These are phyloP conservation scores for Malachius bipustulatus DNA, from an alignment of 2,888 invertebrate genomes.

Conservation along the genomic window DNA sequence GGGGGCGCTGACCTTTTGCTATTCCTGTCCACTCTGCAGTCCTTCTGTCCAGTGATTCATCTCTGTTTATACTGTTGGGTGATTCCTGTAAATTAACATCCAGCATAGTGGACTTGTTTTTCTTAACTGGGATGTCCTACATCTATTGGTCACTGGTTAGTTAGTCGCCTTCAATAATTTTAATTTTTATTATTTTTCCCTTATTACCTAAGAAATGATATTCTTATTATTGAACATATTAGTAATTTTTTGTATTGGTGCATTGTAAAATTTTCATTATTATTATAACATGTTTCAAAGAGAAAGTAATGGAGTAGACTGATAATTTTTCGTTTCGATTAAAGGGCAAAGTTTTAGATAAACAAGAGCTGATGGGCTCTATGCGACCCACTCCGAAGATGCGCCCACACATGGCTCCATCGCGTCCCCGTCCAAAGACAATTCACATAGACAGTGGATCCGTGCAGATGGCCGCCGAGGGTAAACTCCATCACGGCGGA, in stretches of 20 bases:
- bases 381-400: conserved; percentile 51
- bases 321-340: conserved; percentile 17
- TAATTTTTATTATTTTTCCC: not conserved
- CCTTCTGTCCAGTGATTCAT: conserved; percentile 5
- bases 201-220: too few relatives aligned
- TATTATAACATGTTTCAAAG: too few relatives aligned
- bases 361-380: conserved; percentile 46
- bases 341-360: conserved; percentile 72
- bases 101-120: conserved; percentile 5
- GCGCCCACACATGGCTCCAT: conserved; percentile 49
- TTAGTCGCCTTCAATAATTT: conserved; percentile 9
- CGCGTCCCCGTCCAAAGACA: conserved; percentile 75
- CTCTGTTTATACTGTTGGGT: conserved; percentile 8
- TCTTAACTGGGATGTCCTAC: conserved; percentile 28
- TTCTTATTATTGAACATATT: too few relatives aligned
- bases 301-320: too few relatives aligned
- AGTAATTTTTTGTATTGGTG: too few relatives aligned
- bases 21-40: too few relatives aligned
- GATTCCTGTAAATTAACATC: too few relatives aligned
- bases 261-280: too few relatives aligned
- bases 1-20: too few relatives aligned
- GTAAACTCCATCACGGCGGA: conserved; percentile 56
- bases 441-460: conserved; percentile 79
- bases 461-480: conserved; percentile 66
- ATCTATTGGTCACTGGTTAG: conserved; percentile 34